These are phyloP conservation scores for Haliaeetus albicilla DNA, from an alignment of 2,797 vertebrate species.

Conservation along the genomic window DNA sequence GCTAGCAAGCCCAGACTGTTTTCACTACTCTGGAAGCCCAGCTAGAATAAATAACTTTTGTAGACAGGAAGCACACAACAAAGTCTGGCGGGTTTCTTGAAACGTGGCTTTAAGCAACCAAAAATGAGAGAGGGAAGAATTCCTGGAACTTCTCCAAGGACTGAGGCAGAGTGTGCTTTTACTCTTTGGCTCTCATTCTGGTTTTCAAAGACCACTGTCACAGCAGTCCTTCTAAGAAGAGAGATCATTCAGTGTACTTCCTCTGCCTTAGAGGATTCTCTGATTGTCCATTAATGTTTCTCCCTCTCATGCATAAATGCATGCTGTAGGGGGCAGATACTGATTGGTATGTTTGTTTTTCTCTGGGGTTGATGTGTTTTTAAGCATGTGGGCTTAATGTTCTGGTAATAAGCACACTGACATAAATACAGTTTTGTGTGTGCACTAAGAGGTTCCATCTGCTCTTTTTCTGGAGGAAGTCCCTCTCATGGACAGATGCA, in stretches of 20 bases:
- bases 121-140: background rate
- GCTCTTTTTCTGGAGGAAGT: background rate
- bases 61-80: background rate
- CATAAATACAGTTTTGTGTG: background rate
- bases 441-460: background rate
- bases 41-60: background rate
- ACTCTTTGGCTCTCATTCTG: background rate
- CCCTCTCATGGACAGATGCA: background rate
- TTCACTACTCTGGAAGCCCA: background rate
- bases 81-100: background rate
- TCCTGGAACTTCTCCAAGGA: conserved; percentile 4
- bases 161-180: background rate
- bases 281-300: background rate
- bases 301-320: background rate
- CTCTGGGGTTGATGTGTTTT: background rate
- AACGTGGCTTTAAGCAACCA: background rate
- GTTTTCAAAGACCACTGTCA: conserved; percentile 10
- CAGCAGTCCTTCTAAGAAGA: background rate
- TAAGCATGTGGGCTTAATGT: background rate
- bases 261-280: background rate
- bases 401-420: background rate
- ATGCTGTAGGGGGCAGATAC: background rate
- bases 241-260: background rate
- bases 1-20: background rate
- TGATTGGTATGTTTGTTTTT: background rate